Percentiles rank a stretch among this genome's conserved stretches.
Conservation (phyloP, 2,888 invertebrate genomes). For the Amorpha juglandis region DNA sequence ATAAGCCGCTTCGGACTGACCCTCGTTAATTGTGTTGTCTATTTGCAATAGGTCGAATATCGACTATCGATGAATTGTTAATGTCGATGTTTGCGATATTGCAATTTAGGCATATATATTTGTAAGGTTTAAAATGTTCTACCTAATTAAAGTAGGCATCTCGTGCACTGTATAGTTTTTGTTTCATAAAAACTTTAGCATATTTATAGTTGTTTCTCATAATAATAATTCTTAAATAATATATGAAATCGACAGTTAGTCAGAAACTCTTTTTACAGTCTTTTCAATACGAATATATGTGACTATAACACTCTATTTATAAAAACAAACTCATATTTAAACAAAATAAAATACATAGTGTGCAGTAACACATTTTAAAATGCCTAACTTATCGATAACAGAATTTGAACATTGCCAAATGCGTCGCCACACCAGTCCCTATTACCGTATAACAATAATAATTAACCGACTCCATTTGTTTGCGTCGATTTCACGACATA, state of each 20-base stretch:
- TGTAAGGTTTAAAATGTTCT: neutral
- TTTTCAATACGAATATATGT: too few species aligned
- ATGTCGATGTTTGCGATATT: neutral
- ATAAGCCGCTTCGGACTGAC: conserved; percentile 78
- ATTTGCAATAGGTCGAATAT: conserved; percentile 40
- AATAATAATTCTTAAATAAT: too few species aligned
- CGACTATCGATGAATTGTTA: conserved; percentile 56
- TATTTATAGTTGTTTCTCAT: too few species aligned
- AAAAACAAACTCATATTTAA: too few species aligned
- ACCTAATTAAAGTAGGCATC: too few species aligned
- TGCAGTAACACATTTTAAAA: neutral
- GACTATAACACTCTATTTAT: too few species aligned
- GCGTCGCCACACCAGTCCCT: conserved; percentile 12
- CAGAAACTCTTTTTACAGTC: too few species aligned
- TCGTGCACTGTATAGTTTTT: too few species aligned
- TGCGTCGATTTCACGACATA: conserved; percentile 70
- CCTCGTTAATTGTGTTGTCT: conserved; percentile 61
- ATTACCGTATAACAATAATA: conserved; percentile 43
- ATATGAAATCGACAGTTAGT: too few species aligned
- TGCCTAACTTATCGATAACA: neutral
- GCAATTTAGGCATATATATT: neutral
- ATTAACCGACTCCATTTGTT: conserved; percentile 72
- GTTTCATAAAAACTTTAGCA: too few species aligned
- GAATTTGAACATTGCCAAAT: neutral
- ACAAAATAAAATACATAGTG: too few species aligned